Conservation (phyloP, 2,888 invertebrate genomes). For the Ceraclea dissimilis region DNA sequence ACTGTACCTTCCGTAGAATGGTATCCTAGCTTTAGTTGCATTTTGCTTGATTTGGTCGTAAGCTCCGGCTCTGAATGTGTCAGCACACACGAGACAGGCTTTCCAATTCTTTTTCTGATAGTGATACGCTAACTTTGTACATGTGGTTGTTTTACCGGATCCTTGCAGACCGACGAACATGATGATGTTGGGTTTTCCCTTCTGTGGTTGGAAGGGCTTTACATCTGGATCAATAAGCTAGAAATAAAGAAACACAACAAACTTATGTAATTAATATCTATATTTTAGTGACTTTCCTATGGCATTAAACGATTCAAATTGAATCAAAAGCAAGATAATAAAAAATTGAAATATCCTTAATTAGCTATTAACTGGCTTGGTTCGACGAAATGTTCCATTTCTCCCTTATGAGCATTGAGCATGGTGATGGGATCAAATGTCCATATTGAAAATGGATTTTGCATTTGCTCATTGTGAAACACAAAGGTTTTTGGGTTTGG, state of each 20-base stretch:
- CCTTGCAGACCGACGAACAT: constrained; percentile 99
- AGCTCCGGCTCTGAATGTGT: constrained; percentile 99
- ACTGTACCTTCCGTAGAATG: constrained; percentile 94
- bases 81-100: constrained; percentile 96
- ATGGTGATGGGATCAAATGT: too few species aligned
- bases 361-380: too few species aligned
- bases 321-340: too few species aligned
- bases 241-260: constrained; percentile 26
- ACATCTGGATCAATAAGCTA: constrained; percentile 96
- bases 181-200: constrained; percentile 91
- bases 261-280: neutral
- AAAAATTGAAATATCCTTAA: too few species aligned
- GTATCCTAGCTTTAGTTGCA: constrained; percentile 97
- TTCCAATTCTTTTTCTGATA: constrained; percentile 99
- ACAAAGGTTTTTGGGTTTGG: too few species aligned
- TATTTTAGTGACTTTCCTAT: too few species aligned
- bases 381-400: too few species aligned
- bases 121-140: constrained; percentile 98
- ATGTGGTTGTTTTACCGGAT: constrained; percentile 98
- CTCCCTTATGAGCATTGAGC: too few species aligned
- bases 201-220: constrained; percentile 91
- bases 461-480: too few species aligned
- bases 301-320: too few species aligned
- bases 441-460: too few species aligned
- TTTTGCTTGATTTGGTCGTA: constrained; percentile 99